These are phyloP conservation scores for Rynchops niger DNA, from an alignment of 2,113 vertebrate species.

Conservation along the genomic window DNA sequence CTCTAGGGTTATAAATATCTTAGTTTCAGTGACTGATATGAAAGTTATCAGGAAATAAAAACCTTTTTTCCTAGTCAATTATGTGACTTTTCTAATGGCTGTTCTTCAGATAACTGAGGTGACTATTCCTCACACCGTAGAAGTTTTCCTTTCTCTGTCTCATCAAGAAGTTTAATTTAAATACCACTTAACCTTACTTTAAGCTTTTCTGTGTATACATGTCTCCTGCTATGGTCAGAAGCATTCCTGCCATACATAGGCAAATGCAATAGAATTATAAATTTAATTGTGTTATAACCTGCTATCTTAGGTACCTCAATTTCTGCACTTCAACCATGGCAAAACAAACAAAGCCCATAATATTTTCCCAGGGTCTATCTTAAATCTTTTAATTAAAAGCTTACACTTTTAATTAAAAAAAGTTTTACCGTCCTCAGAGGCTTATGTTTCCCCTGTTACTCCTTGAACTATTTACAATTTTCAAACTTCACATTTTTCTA, in stretches of 20 bases:
- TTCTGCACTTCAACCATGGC: background rate
- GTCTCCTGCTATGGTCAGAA: background rate
- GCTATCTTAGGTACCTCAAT: background rate
- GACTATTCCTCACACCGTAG: background rate
- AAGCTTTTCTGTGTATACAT: background rate
- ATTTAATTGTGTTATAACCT: background rate
- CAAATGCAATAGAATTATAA: background rate
- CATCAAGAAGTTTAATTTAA: background rate
- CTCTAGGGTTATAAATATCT: background rate
- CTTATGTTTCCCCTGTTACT: background rate
- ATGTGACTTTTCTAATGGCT: background rate
- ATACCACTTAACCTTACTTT: background rate
- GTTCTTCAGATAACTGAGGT: background rate
- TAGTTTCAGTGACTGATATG: background rate
- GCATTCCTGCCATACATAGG: background rate
- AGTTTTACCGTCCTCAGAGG: rapidly evolving
- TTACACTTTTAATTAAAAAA: background rate
- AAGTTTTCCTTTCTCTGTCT: background rate
- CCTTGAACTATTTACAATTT: background rate
- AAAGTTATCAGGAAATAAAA: too few species aligned
- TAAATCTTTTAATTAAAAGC: background rate
- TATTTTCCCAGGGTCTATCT: background rate
- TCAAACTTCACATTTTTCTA: background rate
- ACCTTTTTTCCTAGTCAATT: background rate
- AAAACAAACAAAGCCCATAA: background rate